A percentile compares a stretch with the other conserved stretches of the same genome.
Evolutionary conservation across 2,888 invertebrate genomes (phyloP).

Genomic region (Callyntrura guangdongensis): DNA sequence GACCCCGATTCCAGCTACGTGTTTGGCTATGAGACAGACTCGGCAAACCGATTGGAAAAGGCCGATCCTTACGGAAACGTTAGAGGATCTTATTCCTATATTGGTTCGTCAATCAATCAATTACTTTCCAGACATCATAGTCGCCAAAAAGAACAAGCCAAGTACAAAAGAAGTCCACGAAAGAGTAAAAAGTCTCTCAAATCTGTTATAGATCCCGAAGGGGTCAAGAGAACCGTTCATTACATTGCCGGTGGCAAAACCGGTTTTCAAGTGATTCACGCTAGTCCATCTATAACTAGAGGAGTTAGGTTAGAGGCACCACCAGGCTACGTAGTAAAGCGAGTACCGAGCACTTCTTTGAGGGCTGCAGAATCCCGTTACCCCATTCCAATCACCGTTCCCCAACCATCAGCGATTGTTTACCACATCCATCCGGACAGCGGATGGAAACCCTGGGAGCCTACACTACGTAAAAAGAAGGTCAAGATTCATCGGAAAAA

Average conservation of each 20-base stretch:
- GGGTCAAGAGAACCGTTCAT: slow-evolving; percentile 80
- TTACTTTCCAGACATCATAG: slow-evolving; percentile 49
- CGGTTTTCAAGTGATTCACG: slow-evolving; percentile 81
- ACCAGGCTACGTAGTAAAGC: slow-evolving; percentile 70
- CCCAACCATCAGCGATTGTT: slow-evolving; percentile 81
- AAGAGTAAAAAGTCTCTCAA: slow-evolving; percentile 72
- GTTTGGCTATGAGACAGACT: slow-evolving; percentile 82
- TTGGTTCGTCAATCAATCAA: slow-evolving; percentile 68
- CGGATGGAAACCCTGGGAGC: slow-evolving; percentile 83
- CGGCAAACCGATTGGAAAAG: slow-evolving; percentile 79
- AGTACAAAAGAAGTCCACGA: slow-evolving; percentile 37
- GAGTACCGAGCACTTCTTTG: slow-evolving; percentile 44
- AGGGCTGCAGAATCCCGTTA: slow-evolving; percentile 75
- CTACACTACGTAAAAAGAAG: slow-evolving; percentile 66
- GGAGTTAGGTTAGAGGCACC: slow-evolving; percentile 80
- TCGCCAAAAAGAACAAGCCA: slow-evolving; percentile 43
- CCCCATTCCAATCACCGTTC: slow-evolving; percentile 73
- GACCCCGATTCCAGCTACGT: slow-evolving; percentile 81
- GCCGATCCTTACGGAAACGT: slow-evolving; percentile 81
- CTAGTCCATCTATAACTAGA: slow-evolving; percentile 77
- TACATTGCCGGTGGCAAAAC: slow-evolving; percentile 80
- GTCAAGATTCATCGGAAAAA: slow-evolving; percentile 75
- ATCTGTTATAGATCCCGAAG: slow-evolving; percentile 78
- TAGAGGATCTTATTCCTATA: slow-evolving; percentile 80
- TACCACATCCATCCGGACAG: slow-evolving; percentile 83